Evolutionary conservation across 2,113 vertebrate genomes (phyloP).

Genomic region (Emydocephalus ijimae): DNA sequence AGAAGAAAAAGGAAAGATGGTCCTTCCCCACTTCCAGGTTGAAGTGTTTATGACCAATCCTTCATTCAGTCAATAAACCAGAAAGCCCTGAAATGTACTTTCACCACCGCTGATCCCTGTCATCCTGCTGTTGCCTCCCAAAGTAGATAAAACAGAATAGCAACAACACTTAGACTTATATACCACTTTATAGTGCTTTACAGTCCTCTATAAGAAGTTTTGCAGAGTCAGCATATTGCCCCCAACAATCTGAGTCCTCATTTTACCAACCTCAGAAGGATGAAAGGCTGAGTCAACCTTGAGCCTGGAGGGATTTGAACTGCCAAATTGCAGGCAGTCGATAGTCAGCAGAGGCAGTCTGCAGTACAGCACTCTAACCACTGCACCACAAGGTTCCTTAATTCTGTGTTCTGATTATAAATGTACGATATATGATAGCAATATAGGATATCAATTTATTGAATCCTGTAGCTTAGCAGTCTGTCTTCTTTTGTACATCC

Average conservation of each 20-base stretch:
- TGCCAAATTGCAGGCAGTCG: no score
- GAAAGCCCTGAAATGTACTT: not conserved
- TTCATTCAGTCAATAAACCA: not conserved
- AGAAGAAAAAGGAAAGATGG: not conserved
- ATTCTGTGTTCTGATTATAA: not conserved
- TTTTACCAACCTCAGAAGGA: no score
- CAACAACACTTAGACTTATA: no score
- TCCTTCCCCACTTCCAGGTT: not conserved
- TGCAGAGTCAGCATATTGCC: no score
- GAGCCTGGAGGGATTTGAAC: no score
- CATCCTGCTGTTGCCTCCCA: not conserved
- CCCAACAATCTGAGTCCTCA: no score
- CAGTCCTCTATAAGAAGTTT: no score
- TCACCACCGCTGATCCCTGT: not conserved
- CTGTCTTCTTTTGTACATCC: not conserved
- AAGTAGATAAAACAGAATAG: not conserved
- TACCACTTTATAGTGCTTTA: no score
- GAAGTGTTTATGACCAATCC: not conserved
- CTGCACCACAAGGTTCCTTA: no score
- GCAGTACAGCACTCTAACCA: no score
- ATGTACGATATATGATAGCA: not conserved
- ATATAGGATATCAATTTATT: not conserved
- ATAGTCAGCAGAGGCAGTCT: no score
- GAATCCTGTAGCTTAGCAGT: not conserved
- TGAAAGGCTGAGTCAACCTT: no score